Percentiles rank a stretch among this genome's conserved stretches.
Conservation (phyloP, 2,888 invertebrate genomes). For the Notocelia uddmanniana region DNA sequence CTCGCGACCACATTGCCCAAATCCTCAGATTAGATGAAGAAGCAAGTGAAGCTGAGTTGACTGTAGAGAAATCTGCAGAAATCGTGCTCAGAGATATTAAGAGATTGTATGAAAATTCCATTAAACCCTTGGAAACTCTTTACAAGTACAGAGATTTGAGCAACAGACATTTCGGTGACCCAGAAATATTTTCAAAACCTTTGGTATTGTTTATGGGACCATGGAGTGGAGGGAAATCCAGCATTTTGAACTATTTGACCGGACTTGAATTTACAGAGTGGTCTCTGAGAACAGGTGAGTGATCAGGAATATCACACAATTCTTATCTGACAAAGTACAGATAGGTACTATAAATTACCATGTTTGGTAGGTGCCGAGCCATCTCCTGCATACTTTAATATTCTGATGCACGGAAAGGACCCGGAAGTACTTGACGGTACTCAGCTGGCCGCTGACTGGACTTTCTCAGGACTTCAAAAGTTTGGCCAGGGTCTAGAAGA, state of each 20-base stretch:
- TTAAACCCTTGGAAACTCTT: conserved; percentile 95
- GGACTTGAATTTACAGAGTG: conserved; percentile 94
- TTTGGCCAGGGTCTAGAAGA: conserved; percentile 97
- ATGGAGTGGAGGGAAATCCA: conserved; percentile 98
- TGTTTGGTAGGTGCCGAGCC: conserved; percentile 93
- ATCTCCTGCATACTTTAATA: conserved; percentile 96
- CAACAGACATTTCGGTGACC: conserved; percentile 96
- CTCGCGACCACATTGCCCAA: conserved; percentile 92
- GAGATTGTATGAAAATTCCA: conserved; percentile 93
- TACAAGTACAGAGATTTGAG: conserved; percentile 97
- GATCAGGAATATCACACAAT: neutral
- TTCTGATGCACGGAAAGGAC: conserved; percentile 94
- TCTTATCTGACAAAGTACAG: neutral
- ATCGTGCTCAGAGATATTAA: conserved; percentile 94
- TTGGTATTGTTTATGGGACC: conserved; percentile 97
- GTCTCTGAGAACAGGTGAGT: conserved; percentile 93
- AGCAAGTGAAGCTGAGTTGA: conserved; percentile 89
- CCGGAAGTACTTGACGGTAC: conserved; percentile 96
- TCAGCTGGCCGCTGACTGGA: conserved; percentile 97
- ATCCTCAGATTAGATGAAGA: conserved; percentile 93
- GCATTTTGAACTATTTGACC: conserved; percentile 96
- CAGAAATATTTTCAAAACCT: conserved; percentile 97
- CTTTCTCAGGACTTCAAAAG: conserved; percentile 96
- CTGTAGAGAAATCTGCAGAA: conserved; percentile 90
- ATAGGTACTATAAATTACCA: neutral